phyloP scores from a whole-genome alignment of 2,888 invertebrate genomes.

The Cataglyphis rosenhaueri region DNA sequence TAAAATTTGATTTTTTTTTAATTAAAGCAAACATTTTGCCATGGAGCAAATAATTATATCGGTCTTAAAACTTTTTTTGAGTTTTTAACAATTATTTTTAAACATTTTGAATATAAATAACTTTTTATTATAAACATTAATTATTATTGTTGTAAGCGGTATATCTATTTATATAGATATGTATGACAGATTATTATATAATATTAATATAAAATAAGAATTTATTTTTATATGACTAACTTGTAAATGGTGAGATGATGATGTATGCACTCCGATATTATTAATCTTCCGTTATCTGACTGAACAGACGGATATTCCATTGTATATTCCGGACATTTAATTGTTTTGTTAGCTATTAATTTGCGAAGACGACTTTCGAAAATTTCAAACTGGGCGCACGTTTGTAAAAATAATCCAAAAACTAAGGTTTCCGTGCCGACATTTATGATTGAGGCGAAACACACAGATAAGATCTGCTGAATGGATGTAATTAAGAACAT shows the following conservation, averaged over 20 bases:
- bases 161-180: background rate
- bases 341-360: background rate
- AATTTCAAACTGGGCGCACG: constrained; percentile 74
- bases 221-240: constrained; percentile 10
- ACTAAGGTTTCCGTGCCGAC: constrained; percentile 72
- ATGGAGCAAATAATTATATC: background rate
- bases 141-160: background rate
- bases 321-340: background rate
- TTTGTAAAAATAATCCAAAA: constrained; percentile 65
- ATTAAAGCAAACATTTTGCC: background rate
- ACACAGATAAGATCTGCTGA: background rate
- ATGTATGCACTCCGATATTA: background rate
- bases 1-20: background rate
- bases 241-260: constrained; percentile 40
- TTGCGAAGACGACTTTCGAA: constrained; percentile 64
- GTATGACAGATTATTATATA: background rate
- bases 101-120: background rate
- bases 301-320: background rate
- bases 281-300: background rate
- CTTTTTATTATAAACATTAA: background rate
- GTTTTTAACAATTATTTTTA: background rate
- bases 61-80: background rate
- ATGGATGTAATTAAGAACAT: background rate
- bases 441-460: constrained; percentile 52
- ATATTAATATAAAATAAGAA: too few species aligned